These are phyloP conservation scores for Papio anubis DNA, from an alignment of 2,113 vertebrate genomes.

Conservation along the genomic window DNA sequence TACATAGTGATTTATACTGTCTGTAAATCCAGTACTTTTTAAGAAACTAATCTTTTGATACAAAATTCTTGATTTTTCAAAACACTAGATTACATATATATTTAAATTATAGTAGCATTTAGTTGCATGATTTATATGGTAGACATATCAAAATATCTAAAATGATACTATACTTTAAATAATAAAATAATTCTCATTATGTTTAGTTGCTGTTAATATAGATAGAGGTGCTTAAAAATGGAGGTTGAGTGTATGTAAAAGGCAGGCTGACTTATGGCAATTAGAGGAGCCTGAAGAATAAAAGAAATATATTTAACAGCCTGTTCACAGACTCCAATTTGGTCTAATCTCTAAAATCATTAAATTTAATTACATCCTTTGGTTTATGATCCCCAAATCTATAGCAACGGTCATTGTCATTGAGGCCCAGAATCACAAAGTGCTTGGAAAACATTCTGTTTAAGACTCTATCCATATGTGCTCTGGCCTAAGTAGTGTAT, in stretches of 20 bases:
- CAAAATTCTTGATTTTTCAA: slow-evolving; percentile 18
- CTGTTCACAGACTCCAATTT: neutral
- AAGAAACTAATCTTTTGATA: neutral
- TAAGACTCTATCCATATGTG: neutral
- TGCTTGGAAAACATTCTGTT: neutral
- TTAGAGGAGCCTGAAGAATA: neutral
- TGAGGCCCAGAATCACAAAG: neutral
- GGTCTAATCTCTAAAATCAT: neutral
- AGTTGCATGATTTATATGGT: neutral
- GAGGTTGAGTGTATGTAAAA: neutral
- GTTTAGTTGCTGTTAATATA: neutral
- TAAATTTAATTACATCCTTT: slow-evolving; percentile 15
- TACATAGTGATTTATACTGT: neutral
- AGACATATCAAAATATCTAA: neutral
- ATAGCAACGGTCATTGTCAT: neutral
- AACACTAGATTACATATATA: neutral
- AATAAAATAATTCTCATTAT: slow-evolving; percentile 9
- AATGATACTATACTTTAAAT: neutral
- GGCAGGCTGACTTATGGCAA: neutral
- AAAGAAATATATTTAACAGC: neutral
- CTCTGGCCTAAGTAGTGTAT: neutral
- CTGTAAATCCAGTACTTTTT: slow-evolving; percentile 10
- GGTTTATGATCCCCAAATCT: neutral
- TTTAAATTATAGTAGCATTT: neutral
- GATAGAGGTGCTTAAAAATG: neutral